Evolutionary conservation across 1,140 invertebrate genomes (phyloP).

Genomic region (Drosophila ambigua): DNA sequence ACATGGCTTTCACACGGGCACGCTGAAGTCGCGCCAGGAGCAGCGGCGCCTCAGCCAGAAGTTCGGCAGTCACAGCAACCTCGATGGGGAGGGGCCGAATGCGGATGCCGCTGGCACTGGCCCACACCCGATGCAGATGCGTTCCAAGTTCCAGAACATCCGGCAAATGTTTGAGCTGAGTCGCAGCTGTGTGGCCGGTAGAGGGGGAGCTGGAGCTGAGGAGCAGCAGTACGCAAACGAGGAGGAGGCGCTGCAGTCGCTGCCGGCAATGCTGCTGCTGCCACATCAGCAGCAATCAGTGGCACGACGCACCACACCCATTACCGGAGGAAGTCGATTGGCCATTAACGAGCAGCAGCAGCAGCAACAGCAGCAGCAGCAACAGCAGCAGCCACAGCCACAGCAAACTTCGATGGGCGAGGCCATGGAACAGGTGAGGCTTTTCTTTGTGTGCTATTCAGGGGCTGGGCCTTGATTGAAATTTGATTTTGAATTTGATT

Average conservation of each 20-base stretch:
- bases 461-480: conserved; percentile 7
- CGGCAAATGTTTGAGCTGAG: conserved; percentile 83
- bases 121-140: conserved; percentile 39
- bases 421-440: conserved; percentile 64
- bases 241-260: conserved; percentile 57
- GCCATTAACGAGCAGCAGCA: conserved; percentile 41
- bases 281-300: conserved; percentile 23
- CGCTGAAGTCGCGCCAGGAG: conserved; percentile 80
- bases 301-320: conserved; percentile 66
- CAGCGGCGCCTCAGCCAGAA: conserved; percentile 76
- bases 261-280: conserved; percentile 54
- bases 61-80: conserved; percentile 79
- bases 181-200: conserved; percentile 51
- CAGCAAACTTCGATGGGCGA: conserved; percentile 48
- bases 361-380: conserved; percentile 12
- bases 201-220: conserved; percentile 8
- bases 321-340: conserved; percentile 58
- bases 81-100: conserved; percentile 38
- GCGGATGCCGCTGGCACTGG: conserved; percentile 20
- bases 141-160: conserved; percentile 81
- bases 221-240: conserved; percentile 8
- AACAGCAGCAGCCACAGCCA: conserved; percentile 43
- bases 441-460: neutral
- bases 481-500: conserved; percentile 17
- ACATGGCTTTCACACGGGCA: conserved; percentile 66